Conservation (phyloP, 2,797 vertebrate species). For the Cichlasoma orientale region DNA sequence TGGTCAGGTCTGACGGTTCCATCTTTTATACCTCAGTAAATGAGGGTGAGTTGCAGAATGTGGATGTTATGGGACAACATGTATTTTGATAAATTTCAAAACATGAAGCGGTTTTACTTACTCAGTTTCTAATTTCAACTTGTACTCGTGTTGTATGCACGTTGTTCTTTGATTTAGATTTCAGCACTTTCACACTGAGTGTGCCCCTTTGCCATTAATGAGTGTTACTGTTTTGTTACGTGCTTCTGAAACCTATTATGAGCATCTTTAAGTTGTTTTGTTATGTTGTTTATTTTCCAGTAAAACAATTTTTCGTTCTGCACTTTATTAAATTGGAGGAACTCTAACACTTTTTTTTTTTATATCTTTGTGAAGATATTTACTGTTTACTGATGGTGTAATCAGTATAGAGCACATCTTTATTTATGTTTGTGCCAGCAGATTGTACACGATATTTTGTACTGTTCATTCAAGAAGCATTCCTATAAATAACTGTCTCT, state of each 20-base stretch:
- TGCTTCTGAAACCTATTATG: conserved; percentile 24
- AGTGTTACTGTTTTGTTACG: conserved; percentile 19
- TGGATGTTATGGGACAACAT: conserved; percentile 9
- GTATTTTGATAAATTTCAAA: rapidly evolving
- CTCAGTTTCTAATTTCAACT: neutral
- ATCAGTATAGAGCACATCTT: conserved; percentile 25
- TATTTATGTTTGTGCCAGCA: conserved; percentile 56
- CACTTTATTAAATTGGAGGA: neutral
- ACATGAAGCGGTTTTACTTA: conserved; percentile 5
- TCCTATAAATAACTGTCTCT: conserved; percentile 38
- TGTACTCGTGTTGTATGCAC: neutral
- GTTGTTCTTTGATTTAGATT: conserved; percentile 6
- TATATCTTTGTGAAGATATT: conserved; percentile 27
- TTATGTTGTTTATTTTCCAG: conserved; percentile 10
- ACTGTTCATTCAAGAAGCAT: conserved; percentile 43
- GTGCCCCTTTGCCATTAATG: conserved; percentile 22
- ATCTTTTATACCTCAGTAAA: neutral
- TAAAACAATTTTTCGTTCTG: neutral
- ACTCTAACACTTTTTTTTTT: conserved; percentile 7
- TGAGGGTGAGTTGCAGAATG: neutral
- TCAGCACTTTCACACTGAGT: neutral
- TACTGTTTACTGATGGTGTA: conserved; percentile 35
- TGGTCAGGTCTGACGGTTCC: neutral
- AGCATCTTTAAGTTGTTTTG: conserved; percentile 29
- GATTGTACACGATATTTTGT: conserved; percentile 29